phyloP scores from a whole-genome alignment of 2,113 vertebrate species.

The Meles meles region DNA sequence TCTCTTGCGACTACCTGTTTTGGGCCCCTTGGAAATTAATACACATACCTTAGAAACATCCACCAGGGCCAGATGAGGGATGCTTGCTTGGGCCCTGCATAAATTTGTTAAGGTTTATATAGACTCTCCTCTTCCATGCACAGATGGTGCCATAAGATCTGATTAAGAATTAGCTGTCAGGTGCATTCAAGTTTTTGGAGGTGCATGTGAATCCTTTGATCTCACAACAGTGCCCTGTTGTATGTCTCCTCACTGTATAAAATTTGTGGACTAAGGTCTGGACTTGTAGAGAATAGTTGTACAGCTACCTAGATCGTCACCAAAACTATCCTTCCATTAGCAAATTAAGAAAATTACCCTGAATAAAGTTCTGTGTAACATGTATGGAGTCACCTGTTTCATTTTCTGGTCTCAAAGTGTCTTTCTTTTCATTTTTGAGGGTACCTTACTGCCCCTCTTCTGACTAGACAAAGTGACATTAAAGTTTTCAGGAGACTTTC shows the following conservation, averaged over 20 bases:
- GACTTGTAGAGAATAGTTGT: not conserved
- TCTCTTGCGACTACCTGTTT: not conserved
- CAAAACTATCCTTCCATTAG: not conserved
- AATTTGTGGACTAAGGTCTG: not conserved
- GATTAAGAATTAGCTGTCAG: not conserved
- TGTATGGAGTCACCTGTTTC: not conserved
- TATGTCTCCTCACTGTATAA: not conserved
- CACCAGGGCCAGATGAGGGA: not conserved
- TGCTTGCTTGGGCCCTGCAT: not conserved
- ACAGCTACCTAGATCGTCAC: not conserved
- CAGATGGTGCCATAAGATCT: not conserved
- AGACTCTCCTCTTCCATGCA: not conserved
- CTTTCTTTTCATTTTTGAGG: not conserved
- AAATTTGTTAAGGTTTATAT: not conserved
- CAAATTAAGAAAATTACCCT: not conserved
- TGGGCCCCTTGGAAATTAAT: not conserved
- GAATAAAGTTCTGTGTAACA: not conserved
- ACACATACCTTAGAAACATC: not conserved
- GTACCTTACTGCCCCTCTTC: not conserved
- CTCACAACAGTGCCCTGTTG: not conserved
- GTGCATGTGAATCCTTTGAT: not conserved
- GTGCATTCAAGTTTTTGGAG: not conserved
- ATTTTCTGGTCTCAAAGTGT: not conserved
- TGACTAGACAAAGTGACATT: not conserved
- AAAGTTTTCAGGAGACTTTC: not conserved